Evolutionary conservation across 2,888 invertebrate genomes (phyloP), one percentile per base, ranked within the genome.

Genomic region (Cryptus armator): DNA sequence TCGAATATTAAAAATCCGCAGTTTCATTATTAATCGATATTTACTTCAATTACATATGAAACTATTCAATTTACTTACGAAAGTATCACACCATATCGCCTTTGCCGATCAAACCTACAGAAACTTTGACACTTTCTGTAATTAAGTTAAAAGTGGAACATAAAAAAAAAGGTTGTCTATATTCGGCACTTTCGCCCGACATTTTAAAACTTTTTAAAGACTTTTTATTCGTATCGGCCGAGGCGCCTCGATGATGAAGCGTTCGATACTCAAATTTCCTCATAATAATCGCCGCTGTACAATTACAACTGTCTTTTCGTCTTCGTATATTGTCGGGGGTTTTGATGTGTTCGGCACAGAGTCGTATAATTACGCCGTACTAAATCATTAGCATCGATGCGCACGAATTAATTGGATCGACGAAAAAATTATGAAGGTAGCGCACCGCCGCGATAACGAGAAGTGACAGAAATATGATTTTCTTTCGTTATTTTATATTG

Each of bases 391-490:
- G 74, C 53, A 83, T 83, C 78, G 59, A 70, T 84, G 56, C 29
- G 12, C 56, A 10, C 71, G 56, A 76, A 80, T 84, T 84, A 80
- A 84, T 84, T 80, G 80, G 48, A 64, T 75, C 53, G 16, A 32
- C 32, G 9, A 62, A 14, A 14, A 59, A 84, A 84, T 84, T 84
- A 76, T 56, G 64, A 44, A 44, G 10, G 77, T 19, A 44, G 10
- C 19, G 19, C 43, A 76, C 37, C 32, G 43, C 67, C 71, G 70
- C 51, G 80, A 80, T 84, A 76, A 76, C 72, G 67, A 76, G 66
- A 76, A 84, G 16, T 72, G 84, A 84, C 80, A 67, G 76, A 84
- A 80, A 84, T 84, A 80, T 76, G 80, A 84, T 80, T 80, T 84
- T 80, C 53, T 70, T 44, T 53, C 51, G 43, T 53, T 29, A 62